Conservation (phyloP, 2,113 vertebrate genomes). For the Gavialis gangeticus region DNA sequence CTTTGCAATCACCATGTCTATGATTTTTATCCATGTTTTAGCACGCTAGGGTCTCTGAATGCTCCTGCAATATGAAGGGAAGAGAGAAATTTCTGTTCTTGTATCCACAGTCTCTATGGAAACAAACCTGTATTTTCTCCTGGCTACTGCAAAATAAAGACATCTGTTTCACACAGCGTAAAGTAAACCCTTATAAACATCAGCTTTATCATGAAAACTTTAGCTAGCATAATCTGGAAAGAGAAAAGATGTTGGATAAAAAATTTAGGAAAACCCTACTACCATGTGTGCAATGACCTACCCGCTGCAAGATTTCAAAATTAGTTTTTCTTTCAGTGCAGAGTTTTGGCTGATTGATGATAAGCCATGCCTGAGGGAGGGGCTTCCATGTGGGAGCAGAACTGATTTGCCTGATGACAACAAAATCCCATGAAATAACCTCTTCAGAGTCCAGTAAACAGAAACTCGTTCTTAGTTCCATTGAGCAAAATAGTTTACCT, state of each 20-base stretch:
- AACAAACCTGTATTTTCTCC: not conserved
- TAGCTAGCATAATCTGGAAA: not conserved
- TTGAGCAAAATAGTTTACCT: conserved; percentile 38
- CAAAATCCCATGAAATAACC: conserved; percentile 9
- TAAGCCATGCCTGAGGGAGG: conserved; percentile 18
- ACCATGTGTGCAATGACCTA: conserved; percentile 20
- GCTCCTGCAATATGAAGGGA: rapidly evolving
- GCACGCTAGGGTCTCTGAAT: not conserved
- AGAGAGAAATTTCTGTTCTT: not conserved
- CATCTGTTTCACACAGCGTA: not conserved
- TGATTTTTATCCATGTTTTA: not conserved
- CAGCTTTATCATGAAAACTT: not conserved
- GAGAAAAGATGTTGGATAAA: not conserved
- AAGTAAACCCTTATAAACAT: not conserved
- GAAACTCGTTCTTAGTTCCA: not conserved
- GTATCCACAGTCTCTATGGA: not conserved
- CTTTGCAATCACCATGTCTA: not conserved
- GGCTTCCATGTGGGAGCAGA: not conserved
- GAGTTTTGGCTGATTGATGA: not conserved
- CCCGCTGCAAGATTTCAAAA: conserved; percentile 8
- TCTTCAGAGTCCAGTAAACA: conserved; percentile 7
- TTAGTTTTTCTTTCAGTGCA: conserved; percentile 24
- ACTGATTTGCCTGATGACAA: conserved; percentile 49
- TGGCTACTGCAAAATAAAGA: not conserved
- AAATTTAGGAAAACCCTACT: conserved; percentile 18